phyloP scores from a whole-genome alignment of 1,140 invertebrate genomes.

The Drosophila sturtevanti region DNA sequence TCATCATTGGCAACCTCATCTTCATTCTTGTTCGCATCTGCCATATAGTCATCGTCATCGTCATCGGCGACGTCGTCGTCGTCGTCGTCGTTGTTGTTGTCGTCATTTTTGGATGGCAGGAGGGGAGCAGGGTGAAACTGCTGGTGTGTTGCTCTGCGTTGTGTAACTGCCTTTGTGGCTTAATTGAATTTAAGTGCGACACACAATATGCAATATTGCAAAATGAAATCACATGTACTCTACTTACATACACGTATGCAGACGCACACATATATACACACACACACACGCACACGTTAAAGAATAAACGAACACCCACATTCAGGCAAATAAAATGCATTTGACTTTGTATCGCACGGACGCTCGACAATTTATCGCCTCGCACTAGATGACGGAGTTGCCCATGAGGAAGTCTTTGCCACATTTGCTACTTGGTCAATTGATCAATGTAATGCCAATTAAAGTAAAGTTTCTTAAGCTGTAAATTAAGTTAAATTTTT shows the following conservation, averaged over 20 bases:
- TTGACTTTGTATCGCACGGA: conserved; percentile 63
- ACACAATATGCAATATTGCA: conserved; percentile 79
- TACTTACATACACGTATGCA: conserved; percentile 5
- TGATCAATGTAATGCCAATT: background rate
- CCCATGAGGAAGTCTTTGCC: background rate
- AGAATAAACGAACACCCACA: background rate
- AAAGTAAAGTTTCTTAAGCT: background rate
- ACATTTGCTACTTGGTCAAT: background rate
- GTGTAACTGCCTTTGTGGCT: conserved; percentile 72
- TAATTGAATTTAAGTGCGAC: conserved; percentile 79
- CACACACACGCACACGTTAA: too few relatives aligned
- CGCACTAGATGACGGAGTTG: conserved; percentile 17
- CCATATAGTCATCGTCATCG: conserved; percentile 11
- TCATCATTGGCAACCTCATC: conserved; percentile 21
- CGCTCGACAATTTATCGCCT: conserved; percentile 39
- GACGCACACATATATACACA: conserved; percentile 8
- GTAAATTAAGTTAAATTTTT: too few relatives aligned
- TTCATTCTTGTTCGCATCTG: background rate
- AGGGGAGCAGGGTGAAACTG: conserved; percentile 9
- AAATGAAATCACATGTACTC: conserved; percentile 52
- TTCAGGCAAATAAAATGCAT: conserved; percentile 46
- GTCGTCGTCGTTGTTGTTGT: background rate
- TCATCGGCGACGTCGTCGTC: conserved; percentile 13
- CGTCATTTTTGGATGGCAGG: conserved; percentile 6
- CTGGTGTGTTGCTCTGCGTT: conserved; percentile 44